Percentiles rank a stretch among this genome's conserved stretches.
phyloP scores from a whole-genome alignment of 2,797 vertebrate genomes.

The Myotis findleyi region DNA sequence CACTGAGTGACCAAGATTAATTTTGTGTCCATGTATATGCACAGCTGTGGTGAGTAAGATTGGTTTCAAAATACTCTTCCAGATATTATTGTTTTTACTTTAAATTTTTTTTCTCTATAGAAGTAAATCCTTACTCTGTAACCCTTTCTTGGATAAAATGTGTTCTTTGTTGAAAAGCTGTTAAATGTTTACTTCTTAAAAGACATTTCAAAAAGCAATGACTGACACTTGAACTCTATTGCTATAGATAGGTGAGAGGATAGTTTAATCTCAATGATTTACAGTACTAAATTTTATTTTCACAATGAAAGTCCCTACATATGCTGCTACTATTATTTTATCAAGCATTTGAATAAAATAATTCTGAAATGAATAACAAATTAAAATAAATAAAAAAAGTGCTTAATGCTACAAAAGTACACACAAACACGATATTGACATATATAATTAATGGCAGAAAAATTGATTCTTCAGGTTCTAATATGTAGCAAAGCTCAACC shows the following conservation, averaged over 20 bases:
- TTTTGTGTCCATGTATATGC: neutral
- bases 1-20: neutral
- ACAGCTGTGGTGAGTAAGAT: neutral
- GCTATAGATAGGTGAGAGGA: neutral
- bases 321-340: neutral
- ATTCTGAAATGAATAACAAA: neutral
- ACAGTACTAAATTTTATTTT: neutral
- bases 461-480: neutral
- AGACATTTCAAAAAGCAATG: neutral
- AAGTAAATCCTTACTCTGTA: neutral
- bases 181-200: conserved; percentile 14
- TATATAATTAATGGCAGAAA: neutral
- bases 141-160: neutral
- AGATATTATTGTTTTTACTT: neutral
- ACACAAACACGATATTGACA: neutral
- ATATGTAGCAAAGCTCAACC: neutral
- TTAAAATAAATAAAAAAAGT: neutral
- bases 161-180: neutral
- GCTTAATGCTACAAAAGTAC: neutral
- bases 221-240: neutral
- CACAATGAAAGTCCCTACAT: neutral
- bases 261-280: neutral
- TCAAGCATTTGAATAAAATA: neutral
- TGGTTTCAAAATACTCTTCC: neutral
- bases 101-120: neutral